Base-by-base conservation (phyloP, 1,140 invertebrate genomes). In the Ectropis grisescens region DNA sequence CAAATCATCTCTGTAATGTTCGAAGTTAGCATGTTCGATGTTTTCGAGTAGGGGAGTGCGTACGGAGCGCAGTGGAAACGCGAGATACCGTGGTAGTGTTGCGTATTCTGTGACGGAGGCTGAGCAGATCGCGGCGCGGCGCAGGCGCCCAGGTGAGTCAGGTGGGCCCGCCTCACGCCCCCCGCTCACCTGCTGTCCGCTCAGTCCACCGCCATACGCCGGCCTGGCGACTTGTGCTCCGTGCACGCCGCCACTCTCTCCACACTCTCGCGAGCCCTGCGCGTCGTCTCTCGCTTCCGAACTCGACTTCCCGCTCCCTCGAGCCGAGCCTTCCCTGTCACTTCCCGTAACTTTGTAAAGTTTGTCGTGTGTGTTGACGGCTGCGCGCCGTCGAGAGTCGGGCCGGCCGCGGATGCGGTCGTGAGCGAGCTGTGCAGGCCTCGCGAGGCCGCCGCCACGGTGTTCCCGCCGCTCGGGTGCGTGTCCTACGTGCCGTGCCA, bases 151-250 rank as follows among this genome's bases (percentile, higher is more conserved):
- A 80, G 75, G 75, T 80, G 70, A 54, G 53, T 57, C 70, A 75
- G 71, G 71, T 75, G 58, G 68, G 61, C 71, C 71, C 70, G 68
- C 71, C 72, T 70, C 71, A 64, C 62, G 46, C 54, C 50, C 60
- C 64, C 58, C 61, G 59, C 66, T 59, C 67, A 72, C 70, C 69
- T 71, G 69, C 69, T 52, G 56, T 47, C 55, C 60, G 60, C 56
- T 71, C 75, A 80, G 75, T 80, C 71, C 75, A 76, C 46, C 58
- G 71, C 75, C 64, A 80, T 51, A 75, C 75, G 71, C 75, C 75
- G 70, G 66, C 62, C 58, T 62, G 71, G 75, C 75, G 75, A 76
- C 71, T 72, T 67, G 75, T 76, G 75, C 71, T 70, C 65, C 61
- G 69, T 54, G 70, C 74, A 74, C 70, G 57, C 59, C 69, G 69